These are phyloP conservation scores for Philopotamus ludificatus DNA, from an alignment of 1,140 invertebrate genomes.

Conservation along the genomic window DNA sequence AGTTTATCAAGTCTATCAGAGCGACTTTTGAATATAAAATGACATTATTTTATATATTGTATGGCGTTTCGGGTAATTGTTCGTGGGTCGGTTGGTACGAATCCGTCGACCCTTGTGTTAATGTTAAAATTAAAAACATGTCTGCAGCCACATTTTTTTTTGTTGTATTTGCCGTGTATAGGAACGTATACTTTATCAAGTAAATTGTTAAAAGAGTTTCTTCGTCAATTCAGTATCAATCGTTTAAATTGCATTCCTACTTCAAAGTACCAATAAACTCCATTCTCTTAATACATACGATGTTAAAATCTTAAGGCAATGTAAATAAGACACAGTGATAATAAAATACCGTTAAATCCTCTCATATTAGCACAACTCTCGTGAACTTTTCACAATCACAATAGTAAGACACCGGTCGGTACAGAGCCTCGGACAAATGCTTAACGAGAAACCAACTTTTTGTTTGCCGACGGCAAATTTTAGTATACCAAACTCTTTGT, in stretches of 20 bases:
- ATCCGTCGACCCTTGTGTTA: constrained; percentile 30
- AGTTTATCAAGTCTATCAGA: constrained; percentile 1
- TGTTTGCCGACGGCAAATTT: not conserved
- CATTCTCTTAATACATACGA: constrained; percentile 22
- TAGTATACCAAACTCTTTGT: constrained; percentile 21
- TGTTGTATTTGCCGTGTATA: constrained; percentile 29
- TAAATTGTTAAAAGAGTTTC: constrained; percentile 42
- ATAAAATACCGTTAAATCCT: constrained; percentile 23
- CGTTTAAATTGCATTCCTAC: constrained; percentile 20
- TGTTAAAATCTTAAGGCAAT: constrained; percentile 33
- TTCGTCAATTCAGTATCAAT: constrained; percentile 31
- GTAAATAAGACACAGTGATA: constrained; percentile 38
- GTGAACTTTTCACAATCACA: not conserved
- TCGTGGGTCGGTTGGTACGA: constrained; percentile 10
- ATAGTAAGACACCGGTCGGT: not conserved
- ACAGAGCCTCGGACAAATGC: not conserved
- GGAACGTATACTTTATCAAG: constrained; percentile 31
- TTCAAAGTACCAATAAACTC: constrained; percentile 38
- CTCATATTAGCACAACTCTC: not conserved
- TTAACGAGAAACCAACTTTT: not conserved
- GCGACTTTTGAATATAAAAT: constrained; percentile 24
- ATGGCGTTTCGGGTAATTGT: constrained; percentile 33
- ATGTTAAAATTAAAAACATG: constrained; percentile 40
- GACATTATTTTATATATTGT: constrained; percentile 29
- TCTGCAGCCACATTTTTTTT: constrained; percentile 35